Evolutionary conservation across 2,797 vertebrate species (phyloP).

Genomic region (Cryptoblepharus egeriae): DNA sequence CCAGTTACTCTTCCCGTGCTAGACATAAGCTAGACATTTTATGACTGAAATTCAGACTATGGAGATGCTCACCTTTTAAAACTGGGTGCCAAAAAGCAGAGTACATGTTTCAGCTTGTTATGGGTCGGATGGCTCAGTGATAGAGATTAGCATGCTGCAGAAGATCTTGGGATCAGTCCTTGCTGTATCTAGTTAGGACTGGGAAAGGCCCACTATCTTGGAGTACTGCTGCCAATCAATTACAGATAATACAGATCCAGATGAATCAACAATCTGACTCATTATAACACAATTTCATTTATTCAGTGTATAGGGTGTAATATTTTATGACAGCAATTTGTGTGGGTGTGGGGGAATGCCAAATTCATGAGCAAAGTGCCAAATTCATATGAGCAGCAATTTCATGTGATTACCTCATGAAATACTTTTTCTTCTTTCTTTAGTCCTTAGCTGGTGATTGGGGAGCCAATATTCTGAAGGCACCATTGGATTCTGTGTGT

Average conservation of each 20-base stretch:
- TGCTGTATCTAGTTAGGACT: no score
- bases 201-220: no score
- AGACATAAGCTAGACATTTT: no score
- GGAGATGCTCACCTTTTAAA: background rate
- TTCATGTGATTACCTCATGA: background rate
- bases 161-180: background rate
- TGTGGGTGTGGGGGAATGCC: background rate
- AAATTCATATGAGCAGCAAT: no score
- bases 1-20: no score
- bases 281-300: background rate
- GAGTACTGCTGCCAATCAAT: no score
- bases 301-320: background rate
- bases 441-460: no score
- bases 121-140: background rate
- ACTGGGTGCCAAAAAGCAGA: background rate
- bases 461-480: no score
- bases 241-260: no score
- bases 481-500: no score
- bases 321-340: background rate
- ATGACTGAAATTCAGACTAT: background rate
- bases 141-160: background rate
- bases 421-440: no score
- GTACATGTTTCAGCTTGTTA: no score
- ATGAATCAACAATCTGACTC: background rate
- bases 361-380: background rate